Evolutionary conservation across 2,888 invertebrate genomes (phyloP), one percentile per base, ranked within the genome.

Genomic region (Sympetrum striolatum): DNA sequence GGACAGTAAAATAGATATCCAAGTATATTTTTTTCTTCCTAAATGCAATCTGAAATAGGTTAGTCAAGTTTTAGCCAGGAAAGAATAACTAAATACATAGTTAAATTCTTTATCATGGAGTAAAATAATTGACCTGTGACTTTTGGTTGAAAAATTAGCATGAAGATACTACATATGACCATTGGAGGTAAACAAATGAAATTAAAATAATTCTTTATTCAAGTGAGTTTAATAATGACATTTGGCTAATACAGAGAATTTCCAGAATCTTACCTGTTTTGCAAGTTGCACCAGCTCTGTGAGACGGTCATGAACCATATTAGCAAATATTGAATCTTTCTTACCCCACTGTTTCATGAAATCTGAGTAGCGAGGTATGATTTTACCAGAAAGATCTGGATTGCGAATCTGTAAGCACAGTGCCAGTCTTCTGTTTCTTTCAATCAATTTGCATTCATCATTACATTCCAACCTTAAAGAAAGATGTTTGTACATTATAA

Each of bases 351-450:
- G 95, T 91, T 97, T 97, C 94, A 98, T 96, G 93, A 96, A 97
- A 91, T 98, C 98, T 64, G 97, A 97, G 94, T 98, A 99, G 91
- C 96, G 96, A 53, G 98, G 98, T 92, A 96, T 96, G 90, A 97
- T 94, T 93, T 97, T 98, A 60, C 97, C 96, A 44, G 95, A 95
- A 91, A 97, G 94, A 94, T 98, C 98, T 0, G 98, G 98, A 95
- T 98, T 98, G 91, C 97, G 96, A 92, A 99, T 98, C 94, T 98
- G 98, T 79, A 99, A 95, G 5, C 98, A 99, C 90, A 98, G 96
- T 15, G 98, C 98, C 91, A 99, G 93, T 90, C 97, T 96, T 2
- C 98, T 96, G 93, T 99, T 98, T 91, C 99, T 96, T 92, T 98
- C 98, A 90, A 97, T 95, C 60, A 97, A 94, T 90, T 97, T 96